Evolutionary conservation across 2,888 invertebrate species (phyloP), one percentile per base, ranked within the genome.

Genomic region (Papilio elwesi): DNA sequence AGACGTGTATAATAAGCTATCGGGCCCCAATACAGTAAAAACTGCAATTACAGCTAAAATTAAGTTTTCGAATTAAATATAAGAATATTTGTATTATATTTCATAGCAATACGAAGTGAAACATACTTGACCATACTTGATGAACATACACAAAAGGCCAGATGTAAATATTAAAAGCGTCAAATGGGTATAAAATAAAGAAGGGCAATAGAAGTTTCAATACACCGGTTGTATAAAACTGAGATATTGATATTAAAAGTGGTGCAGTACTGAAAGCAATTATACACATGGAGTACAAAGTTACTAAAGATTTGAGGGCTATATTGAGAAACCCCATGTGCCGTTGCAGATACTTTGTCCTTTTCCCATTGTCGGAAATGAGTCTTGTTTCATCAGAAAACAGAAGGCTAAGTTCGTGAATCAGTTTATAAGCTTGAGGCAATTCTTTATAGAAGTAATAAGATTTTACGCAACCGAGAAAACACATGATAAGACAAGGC

Each of bases 1-100:
- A 43, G 69, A 75, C 7, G 74, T 55, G 47, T 76, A 74, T 26
- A 73, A 71, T 11, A 77, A 63, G 52, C 74, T 75, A 52, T 77
- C 77, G 11, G 77, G 77, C 4, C 76, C 77, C 15, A 76, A 62
- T 15, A 77, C 63, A 8, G 67, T 73, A 9, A 71, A 73, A 11
- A 68, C 73, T 11, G 64, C 64, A 13, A 51, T 10, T 5, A 68
- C 49, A 7, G 68, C 72, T 72, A 38, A 67, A 71, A 70, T 26
- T 12, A 43, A 57, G 16, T 13, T 7, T 55, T 6, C 13, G n/a
- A 0, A 51, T 38, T 12, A 10, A 10, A 52, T n/a, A 16, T 52
- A 38, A 11, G 4, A 4, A 38, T n/a, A 4, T 43, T 9, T 4
- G 0, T 43, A 43, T 43, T 59, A 55, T 12, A 53, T 4, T 16